Evolutionary conservation across 2,888 invertebrate species (phyloP), one percentile per base, ranked within the genome.

Genomic region (Zeuzera pyrina): DNA sequence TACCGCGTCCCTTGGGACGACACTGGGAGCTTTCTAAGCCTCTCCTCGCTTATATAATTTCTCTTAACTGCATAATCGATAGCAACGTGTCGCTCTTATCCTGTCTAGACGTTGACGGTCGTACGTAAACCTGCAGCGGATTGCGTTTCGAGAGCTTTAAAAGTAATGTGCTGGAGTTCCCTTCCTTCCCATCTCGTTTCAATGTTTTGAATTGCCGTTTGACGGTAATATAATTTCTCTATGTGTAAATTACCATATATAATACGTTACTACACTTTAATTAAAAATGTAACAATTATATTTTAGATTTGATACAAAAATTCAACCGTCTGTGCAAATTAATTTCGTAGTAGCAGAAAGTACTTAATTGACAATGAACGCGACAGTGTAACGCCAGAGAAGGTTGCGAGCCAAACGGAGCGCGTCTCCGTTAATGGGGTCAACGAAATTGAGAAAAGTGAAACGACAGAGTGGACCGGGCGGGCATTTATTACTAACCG

Each of bases 51-150:
- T 69, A 71, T 62, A 71, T 73, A 68, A 76, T 76, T 69, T 62
- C 66, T 65, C 62, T 60, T 73, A 74, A 77, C 70, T 70, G 72
- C 63, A 76, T 76, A 77, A 77, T 77, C 78, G 70, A 78, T 78
- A 74, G 46, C 49, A 56, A 66, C 59, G 62, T 71, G 69, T 68
- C 60, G 55, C 57, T 62, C 52, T 61, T 51, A 58, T 59, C 51
- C 50, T 50, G 68, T 70, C 69, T 72, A 72, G 71, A 71, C 69
- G 47, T 58, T 61, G 60, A 64, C 51, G 37, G 49, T 44, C 45
- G 51, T 57, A 52, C 49, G 42, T 12, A 53, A 49, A 46, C 52
- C 54, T 53, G 52, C 57, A 54, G 50, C 52, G 48, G 55, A 59
- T 59, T 63, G 55, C 56, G 49, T 52, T 59, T 57, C 42, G 44